Conservation (phyloP, 2,888 invertebrate genomes). For the Ormyrus thymus region DNA sequence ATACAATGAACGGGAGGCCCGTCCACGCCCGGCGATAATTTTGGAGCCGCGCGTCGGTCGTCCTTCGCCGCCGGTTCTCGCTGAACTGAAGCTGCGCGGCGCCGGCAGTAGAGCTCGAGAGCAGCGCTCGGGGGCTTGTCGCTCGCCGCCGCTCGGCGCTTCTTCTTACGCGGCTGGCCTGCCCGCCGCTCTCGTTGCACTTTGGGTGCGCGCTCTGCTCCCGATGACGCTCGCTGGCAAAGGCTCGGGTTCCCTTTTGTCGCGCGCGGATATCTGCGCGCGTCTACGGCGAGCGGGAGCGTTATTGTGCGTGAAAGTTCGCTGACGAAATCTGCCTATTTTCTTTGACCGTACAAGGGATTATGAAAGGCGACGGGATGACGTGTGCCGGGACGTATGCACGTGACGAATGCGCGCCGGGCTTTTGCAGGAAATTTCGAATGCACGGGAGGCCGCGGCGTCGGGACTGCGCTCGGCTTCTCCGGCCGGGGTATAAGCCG, state of each 20-base stretch:
- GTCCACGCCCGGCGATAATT: background rate
- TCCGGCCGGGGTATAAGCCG: no score
- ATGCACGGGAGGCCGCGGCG: no score
- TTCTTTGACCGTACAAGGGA: conserved; percentile 10
- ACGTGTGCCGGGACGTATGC: conserved; percentile 15
- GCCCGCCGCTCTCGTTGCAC: background rate
- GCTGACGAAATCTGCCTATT: conserved; percentile 8
- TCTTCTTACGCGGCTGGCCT: conserved; percentile 23
- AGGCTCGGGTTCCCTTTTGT: conserved; percentile 5
- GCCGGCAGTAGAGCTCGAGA: conserved; percentile 1
- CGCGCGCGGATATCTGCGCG: background rate
- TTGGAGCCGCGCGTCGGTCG: conserved; percentile 5
- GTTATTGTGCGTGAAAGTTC: conserved; percentile 18
- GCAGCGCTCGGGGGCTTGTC: conserved; percentile 2
- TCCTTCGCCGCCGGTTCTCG: conserved; percentile 50
- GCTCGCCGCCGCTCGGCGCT: conserved; percentile 20
- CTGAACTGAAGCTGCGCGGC: conserved; percentile 47
- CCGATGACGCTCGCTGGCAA: conserved; percentile 13
- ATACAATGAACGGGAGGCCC: background rate
- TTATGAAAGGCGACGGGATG: conserved; percentile 20
- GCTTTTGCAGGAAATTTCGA: no score
- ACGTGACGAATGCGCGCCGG: conserved; percentile 14
- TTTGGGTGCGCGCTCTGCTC: background rate
- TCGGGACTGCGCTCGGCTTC: no score
- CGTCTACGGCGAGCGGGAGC: background rate